Conservation (phyloP, 2,113 vertebrate genomes). For the Trogon surrucura region DNA sequence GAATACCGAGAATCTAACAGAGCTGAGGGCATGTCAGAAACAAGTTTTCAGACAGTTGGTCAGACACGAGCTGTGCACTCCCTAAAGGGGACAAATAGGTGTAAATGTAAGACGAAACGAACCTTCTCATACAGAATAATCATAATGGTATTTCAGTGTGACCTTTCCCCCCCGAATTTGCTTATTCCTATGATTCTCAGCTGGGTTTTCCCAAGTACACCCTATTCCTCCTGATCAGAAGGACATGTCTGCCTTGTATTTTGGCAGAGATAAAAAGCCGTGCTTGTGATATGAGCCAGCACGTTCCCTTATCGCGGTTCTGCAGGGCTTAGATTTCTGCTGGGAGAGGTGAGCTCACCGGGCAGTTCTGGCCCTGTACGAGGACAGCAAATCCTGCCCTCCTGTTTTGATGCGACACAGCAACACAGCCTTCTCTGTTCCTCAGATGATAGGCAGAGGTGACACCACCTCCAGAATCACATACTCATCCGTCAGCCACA, state of each 20-base stretch:
- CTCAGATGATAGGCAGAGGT: background rate
- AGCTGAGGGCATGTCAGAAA: background rate
- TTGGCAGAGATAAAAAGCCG: background rate
- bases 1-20: background rate
- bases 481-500: background rate
- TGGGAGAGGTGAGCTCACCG: background rate
- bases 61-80: background rate
- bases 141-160: background rate
- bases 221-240: background rate
- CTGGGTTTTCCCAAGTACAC: background rate
- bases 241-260: background rate
- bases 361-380: fast-evolving
- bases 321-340: background rate
- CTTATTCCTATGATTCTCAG: background rate
- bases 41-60: background rate
- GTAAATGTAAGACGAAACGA: too few species aligned
- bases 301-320: background rate
- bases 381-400: background rate
- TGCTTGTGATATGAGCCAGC: background rate
- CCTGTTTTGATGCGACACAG: background rate
- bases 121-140: fast-evolving
- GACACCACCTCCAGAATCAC: too few species aligned
- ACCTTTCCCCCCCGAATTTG: background rate
- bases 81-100: too few species aligned
- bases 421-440: background rate